Conservation (phyloP, 2,113 vertebrate genomes). For the Heterotis niloticus region DNA sequence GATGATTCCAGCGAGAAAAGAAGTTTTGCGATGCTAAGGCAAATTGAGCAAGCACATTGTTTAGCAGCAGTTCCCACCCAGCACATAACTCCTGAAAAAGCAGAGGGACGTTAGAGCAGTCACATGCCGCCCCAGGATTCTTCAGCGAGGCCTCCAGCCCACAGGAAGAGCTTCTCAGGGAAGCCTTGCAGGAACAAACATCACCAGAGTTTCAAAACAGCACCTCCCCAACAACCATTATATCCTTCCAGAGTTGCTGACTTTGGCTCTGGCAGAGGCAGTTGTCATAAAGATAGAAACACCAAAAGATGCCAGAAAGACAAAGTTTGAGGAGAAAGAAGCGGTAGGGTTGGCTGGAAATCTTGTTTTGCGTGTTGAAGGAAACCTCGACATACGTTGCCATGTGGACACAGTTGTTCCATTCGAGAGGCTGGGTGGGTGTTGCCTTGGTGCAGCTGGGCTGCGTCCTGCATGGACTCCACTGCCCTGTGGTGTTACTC, state of each 20-base stretch:
- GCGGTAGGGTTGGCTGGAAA: too few species aligned
- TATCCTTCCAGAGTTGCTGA: neutral
- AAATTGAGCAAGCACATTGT: neutral
- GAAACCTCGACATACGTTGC: too few species aligned
- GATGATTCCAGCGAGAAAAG: neutral
- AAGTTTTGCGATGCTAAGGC: neutral
- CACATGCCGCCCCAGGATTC: neutral
- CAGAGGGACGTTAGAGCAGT: neutral
- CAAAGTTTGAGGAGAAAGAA: too few species aligned
- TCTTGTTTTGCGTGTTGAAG: too few species aligned
- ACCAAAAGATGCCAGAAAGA: too few species aligned
- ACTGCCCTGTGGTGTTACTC: neutral
- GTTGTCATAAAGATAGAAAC: too few species aligned
- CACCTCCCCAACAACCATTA: neutral
- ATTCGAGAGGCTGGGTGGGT: neutral
- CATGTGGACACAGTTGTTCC: neutral
- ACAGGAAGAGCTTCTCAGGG: neutral
- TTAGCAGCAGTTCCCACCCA: neutral
- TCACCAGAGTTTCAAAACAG: neutral
- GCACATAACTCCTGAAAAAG: neutral
- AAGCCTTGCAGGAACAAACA: neutral
- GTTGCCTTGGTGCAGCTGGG: neutral
- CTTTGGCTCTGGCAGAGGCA: neutral
- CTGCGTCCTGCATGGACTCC: neutral
- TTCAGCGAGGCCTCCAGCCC: neutral